Evolutionary conservation across 2,797 vertebrate genomes (phyloP).

Genomic region (Podarcis lilfordi): DNA sequence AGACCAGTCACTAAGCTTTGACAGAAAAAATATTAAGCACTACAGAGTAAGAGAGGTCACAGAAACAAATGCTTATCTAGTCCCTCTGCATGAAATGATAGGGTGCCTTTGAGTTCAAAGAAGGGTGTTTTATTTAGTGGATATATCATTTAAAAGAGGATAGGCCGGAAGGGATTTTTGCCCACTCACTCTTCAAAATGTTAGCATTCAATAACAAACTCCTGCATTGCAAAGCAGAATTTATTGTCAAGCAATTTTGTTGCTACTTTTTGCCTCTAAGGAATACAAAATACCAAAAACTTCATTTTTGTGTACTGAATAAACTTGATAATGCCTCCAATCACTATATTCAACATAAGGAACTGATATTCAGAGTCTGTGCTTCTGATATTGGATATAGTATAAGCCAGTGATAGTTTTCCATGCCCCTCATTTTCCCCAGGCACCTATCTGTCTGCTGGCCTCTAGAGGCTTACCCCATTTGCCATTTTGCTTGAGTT

Average conservation of each 20-base stretch:
- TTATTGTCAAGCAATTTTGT: not conserved
- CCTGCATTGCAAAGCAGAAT: not conserved
- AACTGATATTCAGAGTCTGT: no score
- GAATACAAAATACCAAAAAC: not conserved
- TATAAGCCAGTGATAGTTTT: no score
- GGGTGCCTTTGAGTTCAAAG: no score
- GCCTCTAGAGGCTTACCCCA: no score
- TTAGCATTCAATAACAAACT: not conserved
- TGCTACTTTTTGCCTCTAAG: not conserved
- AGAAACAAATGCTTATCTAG: not conserved
- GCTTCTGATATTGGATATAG: no score
- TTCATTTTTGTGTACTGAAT: not conserved
- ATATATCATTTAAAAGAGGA: no score
- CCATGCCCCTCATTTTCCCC: no score
- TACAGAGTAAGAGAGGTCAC: not conserved
- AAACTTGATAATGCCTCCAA: not conserved
- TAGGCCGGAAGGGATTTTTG: no score
- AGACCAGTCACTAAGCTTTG: not conserved
- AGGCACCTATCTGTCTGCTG: no score
- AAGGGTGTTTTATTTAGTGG: no score
- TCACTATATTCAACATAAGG: constrained; percentile 9
- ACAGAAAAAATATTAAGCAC: not conserved
- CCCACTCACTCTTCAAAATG: no score
- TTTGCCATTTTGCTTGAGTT: constrained; percentile 26
- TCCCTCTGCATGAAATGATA: not conserved